Evolutionary conservation across 2,113 vertebrate species (phyloP).

Genomic region (Coturnix japonica): DNA sequence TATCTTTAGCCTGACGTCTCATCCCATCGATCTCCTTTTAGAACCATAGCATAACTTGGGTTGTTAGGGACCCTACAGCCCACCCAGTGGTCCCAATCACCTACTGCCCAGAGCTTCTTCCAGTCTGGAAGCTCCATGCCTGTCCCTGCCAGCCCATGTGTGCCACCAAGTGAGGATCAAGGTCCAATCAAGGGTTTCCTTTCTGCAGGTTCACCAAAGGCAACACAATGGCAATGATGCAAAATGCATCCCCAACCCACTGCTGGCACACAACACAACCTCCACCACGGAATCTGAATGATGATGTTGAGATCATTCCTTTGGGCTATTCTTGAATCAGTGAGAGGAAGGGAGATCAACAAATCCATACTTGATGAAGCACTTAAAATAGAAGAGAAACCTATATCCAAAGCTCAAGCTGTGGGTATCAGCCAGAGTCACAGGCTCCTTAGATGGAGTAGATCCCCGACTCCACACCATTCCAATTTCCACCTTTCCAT

Average conservation of each 20-base stretch:
- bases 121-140: not conserved
- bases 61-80: not conserved
- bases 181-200: not conserved
- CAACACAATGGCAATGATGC: accelerated
- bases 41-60: not conserved
- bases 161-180: not conserved
- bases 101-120: too few species aligned
- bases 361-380: not conserved
- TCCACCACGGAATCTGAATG: accelerated
- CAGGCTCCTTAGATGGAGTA: too few species aligned
- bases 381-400: not conserved
- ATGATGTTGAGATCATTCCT: not conserved
- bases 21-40: not conserved
- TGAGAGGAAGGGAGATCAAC: not conserved
- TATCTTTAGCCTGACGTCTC: not conserved
- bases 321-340: too few species aligned
- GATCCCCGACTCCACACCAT: not conserved
- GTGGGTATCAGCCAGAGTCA: not conserved
- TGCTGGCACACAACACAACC: not conserved
- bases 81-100: too few species aligned
- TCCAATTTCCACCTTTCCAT: too few species aligned
- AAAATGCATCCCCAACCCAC: not conserved
- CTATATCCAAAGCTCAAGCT: not conserved
- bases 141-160: accelerated
- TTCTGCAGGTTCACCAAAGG: not conserved